A percentile compares a stretch with the other conserved stretches of the same genome.
Evolutionary conservation across 2,113 vertebrate species (phyloP).

Genomic region (Labeo rohita): DNA sequence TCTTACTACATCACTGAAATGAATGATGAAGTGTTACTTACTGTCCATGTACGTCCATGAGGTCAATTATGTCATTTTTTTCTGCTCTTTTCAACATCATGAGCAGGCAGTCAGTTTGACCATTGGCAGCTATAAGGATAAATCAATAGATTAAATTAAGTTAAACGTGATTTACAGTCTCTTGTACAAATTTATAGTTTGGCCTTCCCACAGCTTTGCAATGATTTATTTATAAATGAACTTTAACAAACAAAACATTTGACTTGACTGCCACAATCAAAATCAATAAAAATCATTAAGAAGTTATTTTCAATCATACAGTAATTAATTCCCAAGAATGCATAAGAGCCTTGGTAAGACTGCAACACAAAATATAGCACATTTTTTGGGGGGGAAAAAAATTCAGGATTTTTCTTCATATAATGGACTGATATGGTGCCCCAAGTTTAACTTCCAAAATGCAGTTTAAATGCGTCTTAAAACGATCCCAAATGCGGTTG

Average conservation of each 20-base stretch:
- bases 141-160: background rate
- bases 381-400: too few species aligned
- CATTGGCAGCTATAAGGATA: conserved; percentile 82
- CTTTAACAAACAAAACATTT: background rate
- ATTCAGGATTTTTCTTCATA: too few species aligned
- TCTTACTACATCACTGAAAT: background rate
- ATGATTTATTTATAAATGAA: background rate
- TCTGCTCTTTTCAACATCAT: conserved; percentile 89
- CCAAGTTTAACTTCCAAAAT: too few species aligned
- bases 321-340: background rate
- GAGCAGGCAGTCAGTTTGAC: conserved; percentile 91
- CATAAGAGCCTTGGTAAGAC: background rate
- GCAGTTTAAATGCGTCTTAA: too few species aligned
- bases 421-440: too few species aligned
- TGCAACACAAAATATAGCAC: too few species aligned
- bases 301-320: background rate
- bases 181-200: background rate
- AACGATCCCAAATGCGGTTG: too few species aligned
- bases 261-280: background rate
- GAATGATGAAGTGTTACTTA: conserved; percentile 72
- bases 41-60: conserved; percentile 88
- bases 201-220: background rate
- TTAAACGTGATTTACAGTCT: background rate
- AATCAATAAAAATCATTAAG: background rate
- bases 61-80: conserved; percentile 85